A percentile compares a stretch with the other conserved stretches of the same genome.
These are phyloP conservation scores for Rotaria socialis DNA, from an alignment of 2,888 invertebrate species.

Conservation along the genomic window DNA sequence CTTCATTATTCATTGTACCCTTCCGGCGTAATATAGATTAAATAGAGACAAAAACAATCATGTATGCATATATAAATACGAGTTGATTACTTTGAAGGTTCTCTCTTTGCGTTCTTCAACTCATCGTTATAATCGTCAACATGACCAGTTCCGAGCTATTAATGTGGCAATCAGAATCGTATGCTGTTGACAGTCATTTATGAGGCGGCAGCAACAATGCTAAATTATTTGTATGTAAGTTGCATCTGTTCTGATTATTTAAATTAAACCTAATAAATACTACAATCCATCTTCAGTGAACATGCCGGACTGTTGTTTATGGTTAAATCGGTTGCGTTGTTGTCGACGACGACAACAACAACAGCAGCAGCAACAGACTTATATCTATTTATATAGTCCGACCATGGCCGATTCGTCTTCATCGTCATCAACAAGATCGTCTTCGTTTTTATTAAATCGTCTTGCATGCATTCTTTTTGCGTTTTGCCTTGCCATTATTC, in stretches of 20 bases:
- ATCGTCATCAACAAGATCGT: neutral
- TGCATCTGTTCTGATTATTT: neutral
- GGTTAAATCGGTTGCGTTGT: neutral
- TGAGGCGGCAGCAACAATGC: neutral
- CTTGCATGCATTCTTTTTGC: conserved; percentile 1
- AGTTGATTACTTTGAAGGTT: neutral
- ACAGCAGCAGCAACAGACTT: neutral
- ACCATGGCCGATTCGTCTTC: neutral
- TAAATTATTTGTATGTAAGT: neutral
- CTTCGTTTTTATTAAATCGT: neutral
- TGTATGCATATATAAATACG: neutral
- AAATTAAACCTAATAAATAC: neutral
- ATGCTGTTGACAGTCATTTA: neutral
- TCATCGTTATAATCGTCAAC: neutral
- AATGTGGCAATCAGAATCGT: neutral
- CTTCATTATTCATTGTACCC: neutral
- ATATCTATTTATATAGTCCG: conserved; percentile 18
- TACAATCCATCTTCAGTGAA: neutral
- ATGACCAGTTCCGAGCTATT: neutral
- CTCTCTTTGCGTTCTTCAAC: neutral
- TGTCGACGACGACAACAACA: neutral
- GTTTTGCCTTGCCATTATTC: neutral
- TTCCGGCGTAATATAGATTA: neutral
- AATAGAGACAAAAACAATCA: neutral
- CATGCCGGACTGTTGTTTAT: neutral